Evolutionary conservation across 1,140 invertebrate genomes (phyloP).

Genomic region (Leptinotarsa lineolata): DNA sequence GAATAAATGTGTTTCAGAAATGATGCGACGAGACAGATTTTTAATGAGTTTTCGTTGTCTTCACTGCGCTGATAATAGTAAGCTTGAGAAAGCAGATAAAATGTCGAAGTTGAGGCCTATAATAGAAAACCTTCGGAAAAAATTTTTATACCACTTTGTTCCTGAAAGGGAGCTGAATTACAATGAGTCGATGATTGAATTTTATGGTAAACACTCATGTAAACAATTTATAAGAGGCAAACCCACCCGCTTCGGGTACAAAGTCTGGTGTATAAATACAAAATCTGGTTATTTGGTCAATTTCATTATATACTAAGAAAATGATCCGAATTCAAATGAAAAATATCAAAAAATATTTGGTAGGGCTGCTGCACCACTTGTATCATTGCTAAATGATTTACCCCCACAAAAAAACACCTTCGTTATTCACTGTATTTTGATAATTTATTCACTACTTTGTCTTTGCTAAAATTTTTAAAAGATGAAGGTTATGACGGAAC

Average conservation of each 20-base stretch:
- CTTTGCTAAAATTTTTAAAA: constrained; percentile 36
- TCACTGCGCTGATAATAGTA: too few relatives aligned
- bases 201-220: constrained; percentile 44
- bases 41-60: too few relatives aligned
- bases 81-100: neutral
- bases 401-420: constrained; percentile 7
- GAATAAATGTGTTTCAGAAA: too few relatives aligned
- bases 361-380: constrained; percentile 30
- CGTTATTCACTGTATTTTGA: constrained; percentile 41
- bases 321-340: neutral
- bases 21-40: too few relatives aligned
- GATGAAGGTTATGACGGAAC: constrained; percentile 25
- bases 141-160: constrained; percentile 1
- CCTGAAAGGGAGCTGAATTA: constrained; percentile 1
- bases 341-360: constrained; percentile 11
- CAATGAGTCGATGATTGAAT: constrained; percentile 42
- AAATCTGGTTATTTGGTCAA: constrained; percentile 32
- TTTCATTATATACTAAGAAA: constrained; percentile 38
- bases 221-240: constrained; percentile 46
- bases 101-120: neutral
- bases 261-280: constrained; percentile 27
- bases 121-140: neutral
- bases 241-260: constrained; percentile 42
- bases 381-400: constrained; percentile 37
- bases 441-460: constrained; percentile 44